A percentile compares a stretch with the other conserved stretches of the same genome.
Evolutionary conservation across 2,797 vertebrate species (phyloP).

Genomic region (Cossypha polioptera): DNA sequence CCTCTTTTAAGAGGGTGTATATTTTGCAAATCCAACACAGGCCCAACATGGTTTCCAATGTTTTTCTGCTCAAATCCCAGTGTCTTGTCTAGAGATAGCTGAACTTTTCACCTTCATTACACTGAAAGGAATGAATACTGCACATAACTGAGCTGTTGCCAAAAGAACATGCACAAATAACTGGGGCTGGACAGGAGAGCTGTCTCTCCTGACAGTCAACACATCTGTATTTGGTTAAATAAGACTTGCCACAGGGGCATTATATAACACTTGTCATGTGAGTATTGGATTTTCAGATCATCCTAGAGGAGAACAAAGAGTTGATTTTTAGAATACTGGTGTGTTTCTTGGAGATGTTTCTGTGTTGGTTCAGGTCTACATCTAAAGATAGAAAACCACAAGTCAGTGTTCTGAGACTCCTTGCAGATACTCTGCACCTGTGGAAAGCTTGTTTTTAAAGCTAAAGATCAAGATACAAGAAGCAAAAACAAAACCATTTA

Average conservation of each 20-base stretch:
- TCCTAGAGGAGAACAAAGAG: slow-evolving; percentile 24
- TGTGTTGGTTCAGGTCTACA: background rate
- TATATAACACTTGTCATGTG: slow-evolving; percentile 47
- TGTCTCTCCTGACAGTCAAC: slow-evolving; percentile 31
- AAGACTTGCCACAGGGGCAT: slow-evolving; percentile 47
- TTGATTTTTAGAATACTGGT: slow-evolving; percentile 20
- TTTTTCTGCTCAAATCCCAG: background rate
- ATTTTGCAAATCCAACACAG: background rate
- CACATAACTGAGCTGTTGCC: slow-evolving; percentile 48
- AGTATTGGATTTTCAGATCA: slow-evolving; percentile 44
- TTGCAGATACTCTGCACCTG: background rate
- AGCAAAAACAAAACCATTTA: background rate
- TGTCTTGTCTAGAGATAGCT: slow-evolving; percentile 1
- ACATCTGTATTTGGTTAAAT: slow-evolving; percentile 60
- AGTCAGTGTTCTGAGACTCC: background rate
- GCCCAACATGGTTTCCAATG: background rate
- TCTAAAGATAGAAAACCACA: background rate
- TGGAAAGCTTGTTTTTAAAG: background rate
- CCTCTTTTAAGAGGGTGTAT: background rate
- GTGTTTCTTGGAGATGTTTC: slow-evolving; percentile 35
- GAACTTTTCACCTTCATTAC: slow-evolving; percentile 51
- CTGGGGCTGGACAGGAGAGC: slow-evolving; percentile 18
- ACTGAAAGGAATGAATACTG: slow-evolving; percentile 29
- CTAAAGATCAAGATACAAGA: slow-evolving; percentile 14
- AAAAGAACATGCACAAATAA: slow-evolving; percentile 53